Evolutionary conservation across 1,140 invertebrate genomes (phyloP).

Genomic region (Panulirus ornatus): DNA sequence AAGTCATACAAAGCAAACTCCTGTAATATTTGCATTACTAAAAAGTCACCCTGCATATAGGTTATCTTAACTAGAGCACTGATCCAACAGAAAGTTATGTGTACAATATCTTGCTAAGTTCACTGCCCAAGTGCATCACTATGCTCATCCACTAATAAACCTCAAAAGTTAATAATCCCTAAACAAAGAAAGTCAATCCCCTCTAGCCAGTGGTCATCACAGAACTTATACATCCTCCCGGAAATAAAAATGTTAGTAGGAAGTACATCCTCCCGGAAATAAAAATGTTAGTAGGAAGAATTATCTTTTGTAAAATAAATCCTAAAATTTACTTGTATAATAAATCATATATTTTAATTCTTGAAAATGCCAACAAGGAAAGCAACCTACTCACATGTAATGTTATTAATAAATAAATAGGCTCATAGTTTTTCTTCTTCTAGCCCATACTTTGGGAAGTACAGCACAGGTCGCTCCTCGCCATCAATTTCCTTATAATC

Average conservation of each 20-base stretch:
- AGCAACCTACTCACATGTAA: conserved; percentile 9
- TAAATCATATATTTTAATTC: background rate
- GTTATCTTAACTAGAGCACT: too few species aligned
- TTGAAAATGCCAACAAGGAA: background rate
- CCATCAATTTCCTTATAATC: conserved; percentile 95
- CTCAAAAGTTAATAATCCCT: background rate
- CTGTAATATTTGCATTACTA: too few species aligned
- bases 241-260: background rate
- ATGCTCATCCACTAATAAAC: too few species aligned
- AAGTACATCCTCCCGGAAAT: background rate
- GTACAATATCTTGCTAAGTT: too few species aligned
- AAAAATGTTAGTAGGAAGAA: background rate
- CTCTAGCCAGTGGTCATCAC: background rate
- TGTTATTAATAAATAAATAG: conserved; percentile 19
- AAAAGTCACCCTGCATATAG: too few species aligned
- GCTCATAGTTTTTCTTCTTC: conserved; percentile 94
- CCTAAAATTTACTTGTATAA: background rate
- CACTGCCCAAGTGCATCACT: too few species aligned
- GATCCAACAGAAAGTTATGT: too few species aligned
- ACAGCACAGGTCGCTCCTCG: conserved; percentile 89
- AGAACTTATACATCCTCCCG: too few species aligned
- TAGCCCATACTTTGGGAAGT: conserved; percentile 97
- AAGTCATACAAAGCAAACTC: too few species aligned
- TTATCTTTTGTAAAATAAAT: too few species aligned
- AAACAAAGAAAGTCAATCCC: too few species aligned